These are phyloP conservation scores for Drosophila erecta DNA, from an alignment of 1,140 invertebrate species.

Conservation along the genomic window DNA sequence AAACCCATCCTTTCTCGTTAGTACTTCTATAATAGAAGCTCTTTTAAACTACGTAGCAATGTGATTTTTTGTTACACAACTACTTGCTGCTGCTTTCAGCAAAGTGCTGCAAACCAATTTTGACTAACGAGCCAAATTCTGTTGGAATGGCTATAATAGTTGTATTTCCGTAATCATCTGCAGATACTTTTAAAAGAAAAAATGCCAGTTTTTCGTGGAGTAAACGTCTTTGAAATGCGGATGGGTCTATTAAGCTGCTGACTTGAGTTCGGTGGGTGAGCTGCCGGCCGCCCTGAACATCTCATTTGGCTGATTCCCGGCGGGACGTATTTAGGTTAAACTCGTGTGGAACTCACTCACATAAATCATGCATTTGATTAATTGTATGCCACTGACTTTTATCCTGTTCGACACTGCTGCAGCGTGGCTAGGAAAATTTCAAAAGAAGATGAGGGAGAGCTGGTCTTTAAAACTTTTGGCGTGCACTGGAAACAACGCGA, in stretches of 20 bases:
- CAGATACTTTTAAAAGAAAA: slow-evolving; percentile 1
- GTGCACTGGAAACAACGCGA: slow-evolving; percentile 10
- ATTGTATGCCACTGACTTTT: slow-evolving; percentile 70
- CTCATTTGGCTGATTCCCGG: slow-evolving; percentile 48
- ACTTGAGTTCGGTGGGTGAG: neutral
- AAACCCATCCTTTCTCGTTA: neutral
- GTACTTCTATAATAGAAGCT: neutral
- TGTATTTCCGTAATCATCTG: too few species aligned
- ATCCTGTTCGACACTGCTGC: slow-evolving; percentile 69
- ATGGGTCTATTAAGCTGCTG: slow-evolving; percentile 4
- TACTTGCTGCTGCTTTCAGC: too few species aligned
- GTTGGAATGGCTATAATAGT: too few species aligned
- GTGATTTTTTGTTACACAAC: too few species aligned
- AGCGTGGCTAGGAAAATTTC: slow-evolving; percentile 17
- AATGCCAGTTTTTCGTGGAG: neutral
- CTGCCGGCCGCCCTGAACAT: slow-evolving; percentile 27
- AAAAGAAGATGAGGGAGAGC: slow-evolving; percentile 15
- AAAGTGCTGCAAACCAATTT: too few species aligned
- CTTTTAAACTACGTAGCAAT: too few species aligned
- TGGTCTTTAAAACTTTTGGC: slow-evolving; percentile 67
- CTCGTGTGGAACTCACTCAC: slow-evolving; percentile 47
- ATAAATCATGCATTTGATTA: slow-evolving; percentile 81
- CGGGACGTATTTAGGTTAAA: slow-evolving; percentile 69
- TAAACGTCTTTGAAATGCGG: slow-evolving; percentile 1
- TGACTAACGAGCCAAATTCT: too few species aligned